Evolutionary conservation across 2,113 vertebrate genomes (phyloP).

Genomic region (Sorex araneus): DNA sequence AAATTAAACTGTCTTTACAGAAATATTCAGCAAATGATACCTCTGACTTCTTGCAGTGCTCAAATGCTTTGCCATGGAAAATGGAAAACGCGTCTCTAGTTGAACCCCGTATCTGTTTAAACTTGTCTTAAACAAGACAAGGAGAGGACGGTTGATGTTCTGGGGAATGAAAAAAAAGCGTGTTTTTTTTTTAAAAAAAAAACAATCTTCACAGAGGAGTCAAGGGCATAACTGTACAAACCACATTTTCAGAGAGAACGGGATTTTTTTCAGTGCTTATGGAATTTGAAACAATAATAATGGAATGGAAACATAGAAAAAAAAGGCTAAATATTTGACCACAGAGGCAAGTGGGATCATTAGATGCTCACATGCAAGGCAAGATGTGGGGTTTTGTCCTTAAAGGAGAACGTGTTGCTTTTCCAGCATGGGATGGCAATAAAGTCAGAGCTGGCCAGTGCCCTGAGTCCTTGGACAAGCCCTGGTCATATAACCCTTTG

Average conservation of each 20-base stretch:
- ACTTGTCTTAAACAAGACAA: constrained; percentile 74
- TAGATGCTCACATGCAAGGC: constrained; percentile 54
- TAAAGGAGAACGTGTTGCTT: not conserved
- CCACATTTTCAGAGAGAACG: constrained; percentile 67
- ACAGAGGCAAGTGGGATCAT: constrained; percentile 58
- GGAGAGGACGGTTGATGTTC: constrained; percentile 43
- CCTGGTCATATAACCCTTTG: not conserved
- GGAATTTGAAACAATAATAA: constrained; percentile 79
- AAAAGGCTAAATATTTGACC: constrained; percentile 63
- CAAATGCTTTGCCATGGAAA: constrained; percentile 81
- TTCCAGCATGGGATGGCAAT: not conserved
- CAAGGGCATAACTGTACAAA: constrained; percentile 68
- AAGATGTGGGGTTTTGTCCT: constrained; percentile 34
- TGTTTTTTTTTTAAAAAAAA: not conserved
- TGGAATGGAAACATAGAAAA: constrained; percentile 66
- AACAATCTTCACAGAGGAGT: constrained; percentile 16
- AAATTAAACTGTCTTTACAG: constrained; percentile 76
- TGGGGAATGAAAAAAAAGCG: not conserved
- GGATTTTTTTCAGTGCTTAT: constrained; percentile 69
- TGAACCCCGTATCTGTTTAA: constrained; percentile 76
- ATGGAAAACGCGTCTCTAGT: constrained; percentile 74
- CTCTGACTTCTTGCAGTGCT: constrained; percentile 74
- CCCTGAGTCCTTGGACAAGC: not conserved
- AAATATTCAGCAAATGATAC: constrained; percentile 70
- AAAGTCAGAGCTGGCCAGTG: not conserved